These are phyloP conservation scores for Montipora sp. DNA, from an alignment of 64 coral and sea anemone species.

Conservation along the genomic window DNA sequence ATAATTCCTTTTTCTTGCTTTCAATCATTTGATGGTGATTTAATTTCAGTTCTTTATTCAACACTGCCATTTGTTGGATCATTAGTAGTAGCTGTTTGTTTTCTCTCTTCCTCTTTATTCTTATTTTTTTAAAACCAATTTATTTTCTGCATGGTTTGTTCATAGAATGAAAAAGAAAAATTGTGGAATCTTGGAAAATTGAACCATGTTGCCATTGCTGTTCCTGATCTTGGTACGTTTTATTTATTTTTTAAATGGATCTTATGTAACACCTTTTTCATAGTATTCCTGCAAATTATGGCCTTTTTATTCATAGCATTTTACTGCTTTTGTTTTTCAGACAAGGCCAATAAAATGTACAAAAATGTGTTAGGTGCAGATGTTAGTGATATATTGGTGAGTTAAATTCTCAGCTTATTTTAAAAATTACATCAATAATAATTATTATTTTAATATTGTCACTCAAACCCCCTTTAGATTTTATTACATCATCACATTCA, in stretches of 20 bases:
- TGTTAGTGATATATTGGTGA: slow-evolving; percentile 89
- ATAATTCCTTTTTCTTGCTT: too few species aligned
- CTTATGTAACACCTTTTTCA: too few species aligned
- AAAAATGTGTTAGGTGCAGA: slow-evolving; percentile 92
- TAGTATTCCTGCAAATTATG: background rate
- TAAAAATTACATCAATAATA: too few species aligned
- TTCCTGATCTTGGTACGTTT: slow-evolving; percentile 88
- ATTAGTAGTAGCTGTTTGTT: too few species aligned
- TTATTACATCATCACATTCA: too few species aligned
- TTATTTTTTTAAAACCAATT: too few species aligned
- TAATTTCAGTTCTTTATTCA: too few species aligned
- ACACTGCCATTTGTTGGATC: too few species aligned
- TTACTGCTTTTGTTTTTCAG: slow-evolving; percentile 21
- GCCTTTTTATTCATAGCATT: background rate
- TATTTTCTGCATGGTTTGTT: background rate
- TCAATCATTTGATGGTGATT: too few species aligned
- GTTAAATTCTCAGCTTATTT: background rate
- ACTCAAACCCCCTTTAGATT: too few species aligned
- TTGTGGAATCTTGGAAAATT: slow-evolving; percentile 95
- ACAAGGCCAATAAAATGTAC: slow-evolving; percentile 91
- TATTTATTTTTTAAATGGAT: background rate
- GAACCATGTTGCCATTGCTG: slow-evolving; percentile 99
- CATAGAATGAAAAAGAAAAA: slow-evolving; percentile 75
- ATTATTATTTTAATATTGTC: too few species aligned
- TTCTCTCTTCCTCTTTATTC: too few species aligned